A percentile compares a stretch with the other conserved stretches of the same genome.
phyloP scores from a whole-genome alignment of 1,140 invertebrate species.

The Hyposmocoma kahamanoa region DNA sequence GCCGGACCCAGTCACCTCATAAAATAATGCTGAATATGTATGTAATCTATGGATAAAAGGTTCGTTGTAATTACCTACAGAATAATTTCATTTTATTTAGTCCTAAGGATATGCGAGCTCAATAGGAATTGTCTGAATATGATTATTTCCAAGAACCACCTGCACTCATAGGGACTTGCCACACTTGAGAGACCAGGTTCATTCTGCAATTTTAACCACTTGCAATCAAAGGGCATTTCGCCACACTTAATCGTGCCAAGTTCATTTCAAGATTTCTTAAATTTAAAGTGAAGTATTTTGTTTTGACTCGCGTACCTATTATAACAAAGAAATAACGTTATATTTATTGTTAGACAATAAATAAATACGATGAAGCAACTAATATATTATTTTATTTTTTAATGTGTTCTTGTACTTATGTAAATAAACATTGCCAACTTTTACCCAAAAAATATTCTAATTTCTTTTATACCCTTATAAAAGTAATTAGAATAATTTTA shows the following conservation, averaged over 20 bases:
- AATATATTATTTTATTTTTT: too few relatives aligned
- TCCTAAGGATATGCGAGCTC: neutral
- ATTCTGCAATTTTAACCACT: neutral
- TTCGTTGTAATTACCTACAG: neutral
- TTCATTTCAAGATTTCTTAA: neutral
- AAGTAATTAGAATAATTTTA: neutral
- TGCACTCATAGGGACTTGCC: neutral
- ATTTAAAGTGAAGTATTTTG: neutral
- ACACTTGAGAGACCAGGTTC: neutral
- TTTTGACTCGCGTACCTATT: neutral
- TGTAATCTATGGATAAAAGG: neutral
- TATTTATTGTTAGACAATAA: too few relatives aligned
- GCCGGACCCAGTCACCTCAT: neutral
- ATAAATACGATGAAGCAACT: too few relatives aligned
- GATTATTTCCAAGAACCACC: neutral
- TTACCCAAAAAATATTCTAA: too few relatives aligned
- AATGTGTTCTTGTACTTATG: too few relatives aligned
- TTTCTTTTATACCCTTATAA: neutral
- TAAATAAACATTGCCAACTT: too few relatives aligned
- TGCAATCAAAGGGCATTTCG: neutral
- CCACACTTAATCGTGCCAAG: neutral
- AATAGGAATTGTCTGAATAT: neutral
- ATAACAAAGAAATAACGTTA: neutral
- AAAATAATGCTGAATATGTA: neutral
- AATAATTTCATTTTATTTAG: neutral